Conservation (phyloP, 2,888 invertebrate species). For the Hetaerina titia region DNA sequence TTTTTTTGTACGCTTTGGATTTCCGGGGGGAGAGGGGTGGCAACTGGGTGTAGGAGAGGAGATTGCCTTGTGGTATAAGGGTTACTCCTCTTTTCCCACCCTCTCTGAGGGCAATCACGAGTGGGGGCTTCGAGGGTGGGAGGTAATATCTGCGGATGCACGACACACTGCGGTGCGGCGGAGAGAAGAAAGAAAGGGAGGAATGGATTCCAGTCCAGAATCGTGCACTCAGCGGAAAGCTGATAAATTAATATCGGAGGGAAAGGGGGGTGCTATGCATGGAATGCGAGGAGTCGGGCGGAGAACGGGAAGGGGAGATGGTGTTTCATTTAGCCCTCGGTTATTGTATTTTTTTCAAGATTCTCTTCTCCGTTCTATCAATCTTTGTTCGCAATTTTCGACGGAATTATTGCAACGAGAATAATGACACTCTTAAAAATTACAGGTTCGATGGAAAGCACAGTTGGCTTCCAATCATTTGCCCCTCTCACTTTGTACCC, state of each 20-base stretch:
- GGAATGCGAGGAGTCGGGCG: background rate
- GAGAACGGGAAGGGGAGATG: background rate
- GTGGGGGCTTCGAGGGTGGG: background rate
- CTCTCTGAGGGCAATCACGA: background rate
- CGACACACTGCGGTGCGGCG: conserved; percentile 33
- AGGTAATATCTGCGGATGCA: conserved; percentile 12
- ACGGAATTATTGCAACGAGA: background rate
- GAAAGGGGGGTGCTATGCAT: conserved; percentile 25
- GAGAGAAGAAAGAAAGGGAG: conserved; percentile 10
- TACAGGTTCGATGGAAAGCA: background rate
- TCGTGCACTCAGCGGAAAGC: conserved; percentile 28
- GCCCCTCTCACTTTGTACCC: background rate
- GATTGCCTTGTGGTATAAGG: conserved; percentile 28
- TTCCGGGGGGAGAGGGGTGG: background rate
- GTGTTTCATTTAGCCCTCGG: conserved; percentile 36
- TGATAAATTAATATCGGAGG: conserved; percentile 55
- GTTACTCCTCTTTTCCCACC: background rate
- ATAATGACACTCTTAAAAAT: background rate
- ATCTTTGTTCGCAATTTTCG: conserved; percentile 1
- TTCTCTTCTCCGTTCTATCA: background rate
- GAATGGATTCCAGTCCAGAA: conserved; percentile 43
- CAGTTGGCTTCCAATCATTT: background rate
- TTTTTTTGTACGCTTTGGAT: background rate
- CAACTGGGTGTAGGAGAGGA: background rate
- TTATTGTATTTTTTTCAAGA: background rate